Evolutionary conservation across 2,113 vertebrate species (phyloP).

Genomic region (Ptychochromis oligacanthus): DNA sequence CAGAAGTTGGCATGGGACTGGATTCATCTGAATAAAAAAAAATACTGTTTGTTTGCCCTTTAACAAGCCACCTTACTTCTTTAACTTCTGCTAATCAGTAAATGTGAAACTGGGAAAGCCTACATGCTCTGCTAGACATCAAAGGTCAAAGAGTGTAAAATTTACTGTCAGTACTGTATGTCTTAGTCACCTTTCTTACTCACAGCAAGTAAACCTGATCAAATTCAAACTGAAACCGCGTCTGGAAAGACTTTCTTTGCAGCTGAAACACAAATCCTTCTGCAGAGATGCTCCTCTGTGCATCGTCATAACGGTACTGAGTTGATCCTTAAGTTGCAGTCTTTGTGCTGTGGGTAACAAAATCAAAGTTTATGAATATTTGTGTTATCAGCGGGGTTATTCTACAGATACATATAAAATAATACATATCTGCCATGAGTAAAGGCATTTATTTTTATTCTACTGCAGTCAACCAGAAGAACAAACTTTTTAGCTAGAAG

Average conservation of each 20-base stretch:
- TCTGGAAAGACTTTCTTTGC: background rate
- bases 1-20: background rate
- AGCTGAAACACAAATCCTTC: background rate
- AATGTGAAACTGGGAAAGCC: background rate
- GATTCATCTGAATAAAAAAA: background rate
- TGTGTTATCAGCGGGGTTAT: background rate
- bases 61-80: background rate
- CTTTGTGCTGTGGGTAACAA: background rate
- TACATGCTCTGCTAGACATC: background rate
- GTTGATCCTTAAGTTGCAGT: background rate
- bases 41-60: background rate
- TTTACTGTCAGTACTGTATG: background rate
- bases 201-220: background rate
- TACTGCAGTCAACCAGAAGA: background rate
- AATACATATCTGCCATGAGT: background rate
- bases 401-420: background rate
- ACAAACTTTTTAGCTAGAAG: background rate
- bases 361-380: background rate
- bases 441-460: background rate
- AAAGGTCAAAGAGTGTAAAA: background rate
- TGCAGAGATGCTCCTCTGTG: background rate
- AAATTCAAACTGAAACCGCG: constrained; percentile 3
- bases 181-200: constrained; percentile 11
- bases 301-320: background rate
- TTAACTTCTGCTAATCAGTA: background rate